phyloP scores from a whole-genome alignment of 2,888 invertebrate species.

The Chrysodeixis includens region DNA sequence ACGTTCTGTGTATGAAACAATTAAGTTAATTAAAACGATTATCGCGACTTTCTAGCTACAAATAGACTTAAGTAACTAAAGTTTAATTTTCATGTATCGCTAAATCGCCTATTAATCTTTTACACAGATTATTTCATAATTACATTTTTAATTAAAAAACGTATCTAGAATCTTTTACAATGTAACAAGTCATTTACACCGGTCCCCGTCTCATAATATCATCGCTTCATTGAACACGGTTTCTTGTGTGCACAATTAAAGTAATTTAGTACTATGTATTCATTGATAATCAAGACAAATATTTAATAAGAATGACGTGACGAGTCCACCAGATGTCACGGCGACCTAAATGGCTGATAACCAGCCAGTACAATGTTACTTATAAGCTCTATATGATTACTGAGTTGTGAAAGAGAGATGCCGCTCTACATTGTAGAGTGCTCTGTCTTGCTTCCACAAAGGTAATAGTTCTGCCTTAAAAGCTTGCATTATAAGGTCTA shows the following conservation, averaged over 20 bases:
- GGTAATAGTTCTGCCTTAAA: too few species aligned
- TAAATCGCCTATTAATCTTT: not conserved
- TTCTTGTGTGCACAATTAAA: not conserved
- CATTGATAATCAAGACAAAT: constrained; percentile 29
- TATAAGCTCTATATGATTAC: too few species aligned
- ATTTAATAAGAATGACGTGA: constrained; percentile 8
- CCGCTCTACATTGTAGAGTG: too few species aligned
- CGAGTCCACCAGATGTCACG: constrained; percentile 50
- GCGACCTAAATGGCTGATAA: constrained; percentile 58
- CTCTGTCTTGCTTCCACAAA: too few species aligned
- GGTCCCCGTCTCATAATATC: constrained; percentile 1
- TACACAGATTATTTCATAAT: not conserved
- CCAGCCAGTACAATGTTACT: not conserved
- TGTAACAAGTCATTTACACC: not conserved
- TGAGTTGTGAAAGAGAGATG: too few species aligned
- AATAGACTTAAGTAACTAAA: too few species aligned
- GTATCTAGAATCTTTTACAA: not conserved
- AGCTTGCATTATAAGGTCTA: too few species aligned
- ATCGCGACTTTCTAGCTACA: too few species aligned
- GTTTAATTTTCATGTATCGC: too few species aligned
- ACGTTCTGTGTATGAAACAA: too few species aligned
- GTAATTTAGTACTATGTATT: constrained; percentile 14
- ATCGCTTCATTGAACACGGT: not conserved
- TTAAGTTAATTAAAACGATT: too few species aligned
- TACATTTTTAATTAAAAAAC: too few species aligned